A percentile compares a stretch with the other conserved stretches of the same genome.
Conservation (phyloP, 2,888 invertebrate species). For the Cheilosia scutellata region DNA sequence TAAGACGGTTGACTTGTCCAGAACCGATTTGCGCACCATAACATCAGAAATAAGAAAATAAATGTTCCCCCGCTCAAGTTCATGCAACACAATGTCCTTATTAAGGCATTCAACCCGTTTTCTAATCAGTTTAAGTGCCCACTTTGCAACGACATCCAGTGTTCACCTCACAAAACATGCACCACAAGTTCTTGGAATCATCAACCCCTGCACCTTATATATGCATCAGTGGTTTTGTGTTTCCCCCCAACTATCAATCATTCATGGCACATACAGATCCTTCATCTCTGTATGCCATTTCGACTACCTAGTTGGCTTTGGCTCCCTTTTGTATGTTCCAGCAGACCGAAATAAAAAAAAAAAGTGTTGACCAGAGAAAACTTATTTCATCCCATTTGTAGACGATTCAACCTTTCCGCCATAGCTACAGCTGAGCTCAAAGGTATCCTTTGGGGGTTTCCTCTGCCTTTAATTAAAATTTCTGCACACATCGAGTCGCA, state of each 20-base stretch:
- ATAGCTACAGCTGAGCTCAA: constrained; percentile 27
- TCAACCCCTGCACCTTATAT: not conserved
- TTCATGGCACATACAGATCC: constrained; percentile 9
- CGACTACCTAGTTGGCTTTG: not conserved
- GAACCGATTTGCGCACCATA: no score
- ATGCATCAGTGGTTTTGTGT: constrained; percentile 7
- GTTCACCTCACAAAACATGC: constrained; percentile 34
- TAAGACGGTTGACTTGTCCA: no score
- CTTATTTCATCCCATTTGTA: not conserved
- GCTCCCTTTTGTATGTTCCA: not conserved
- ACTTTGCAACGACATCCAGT: constrained; percentile 29
- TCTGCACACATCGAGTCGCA: constrained; percentile 14
- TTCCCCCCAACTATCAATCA: constrained; percentile 31
- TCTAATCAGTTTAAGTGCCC: constrained; percentile 24
- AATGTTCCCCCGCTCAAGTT: no score
- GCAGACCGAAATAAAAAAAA: not conserved
- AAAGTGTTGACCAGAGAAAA: constrained; percentile 23
- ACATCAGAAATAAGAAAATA: no score
- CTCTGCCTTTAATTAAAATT: constrained; percentile 62
- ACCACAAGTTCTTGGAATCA: constrained; percentile 24
- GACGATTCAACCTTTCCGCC: not conserved
- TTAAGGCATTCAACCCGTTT: constrained; percentile 40
- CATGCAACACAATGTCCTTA: constrained; percentile 2
- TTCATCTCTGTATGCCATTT: not conserved
- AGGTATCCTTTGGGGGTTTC: constrained; percentile 33